Evolutionary conservation across 1,140 invertebrate species (phyloP).

Genomic region (Cataglyphis hispanica): DNA sequence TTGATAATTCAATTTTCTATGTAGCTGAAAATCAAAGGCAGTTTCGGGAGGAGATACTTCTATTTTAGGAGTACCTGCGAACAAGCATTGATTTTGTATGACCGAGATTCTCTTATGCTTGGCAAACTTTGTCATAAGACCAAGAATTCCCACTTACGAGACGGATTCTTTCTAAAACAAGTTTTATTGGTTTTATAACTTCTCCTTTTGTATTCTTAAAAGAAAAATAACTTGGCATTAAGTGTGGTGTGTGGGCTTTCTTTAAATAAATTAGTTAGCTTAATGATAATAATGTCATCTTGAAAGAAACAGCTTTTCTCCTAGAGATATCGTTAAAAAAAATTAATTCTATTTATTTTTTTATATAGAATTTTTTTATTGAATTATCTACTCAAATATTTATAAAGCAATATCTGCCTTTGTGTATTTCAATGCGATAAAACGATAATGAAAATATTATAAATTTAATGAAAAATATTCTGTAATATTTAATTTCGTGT

Average conservation of each 20-base stretch:
- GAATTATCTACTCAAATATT: background rate
- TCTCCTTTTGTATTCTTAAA: slow-evolving; percentile 2
- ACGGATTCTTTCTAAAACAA: slow-evolving; percentile 8
- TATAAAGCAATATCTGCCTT: background rate
- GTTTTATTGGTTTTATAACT: slow-evolving; percentile 40
- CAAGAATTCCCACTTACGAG: background rate
- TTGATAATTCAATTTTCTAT: slow-evolving; percentile 17
- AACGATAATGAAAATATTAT: background rate
- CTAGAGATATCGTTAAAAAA: background rate
- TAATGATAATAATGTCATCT: background rate
- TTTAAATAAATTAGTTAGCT: slow-evolving; percentile 20
- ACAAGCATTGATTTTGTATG: slow-evolving; percentile 40
- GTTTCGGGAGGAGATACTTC: background rate
- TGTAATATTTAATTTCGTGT: background rate
- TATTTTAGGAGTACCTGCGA: slow-evolving; percentile 12
- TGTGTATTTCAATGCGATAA: background rate
- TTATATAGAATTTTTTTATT: background rate
- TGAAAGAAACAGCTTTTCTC: background rate
- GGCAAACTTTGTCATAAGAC: background rate
- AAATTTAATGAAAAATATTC: background rate
- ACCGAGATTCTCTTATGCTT: slow-evolving; percentile 33
- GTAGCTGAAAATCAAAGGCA: background rate
- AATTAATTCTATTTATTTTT: background rate
- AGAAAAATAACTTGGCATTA: slow-evolving; percentile 30
- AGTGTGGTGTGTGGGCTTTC: background rate